phyloP scores from a whole-genome alignment of 2,888 invertebrate species.

The Chorisops tibialis region DNA sequence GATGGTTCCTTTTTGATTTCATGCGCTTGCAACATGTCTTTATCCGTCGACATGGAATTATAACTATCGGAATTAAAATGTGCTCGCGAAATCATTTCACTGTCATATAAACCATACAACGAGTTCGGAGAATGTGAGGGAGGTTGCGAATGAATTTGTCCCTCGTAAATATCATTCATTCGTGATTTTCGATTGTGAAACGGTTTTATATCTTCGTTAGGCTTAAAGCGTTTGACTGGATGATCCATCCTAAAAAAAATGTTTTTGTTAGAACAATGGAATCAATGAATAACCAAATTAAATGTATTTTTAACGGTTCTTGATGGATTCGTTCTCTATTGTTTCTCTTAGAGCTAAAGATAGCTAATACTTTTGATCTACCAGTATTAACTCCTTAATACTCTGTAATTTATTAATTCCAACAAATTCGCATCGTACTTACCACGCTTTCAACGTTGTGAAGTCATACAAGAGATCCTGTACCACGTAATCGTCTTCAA shows the following conservation, averaged over 20 bases:
- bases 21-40: slow-evolving; percentile 39
- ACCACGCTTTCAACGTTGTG: slow-evolving; percentile 80
- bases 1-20: slow-evolving; percentile 66
- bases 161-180: slow-evolving; percentile 59
- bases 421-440: slow-evolving; percentile 43
- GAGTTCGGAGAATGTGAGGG: slow-evolving; percentile 52
- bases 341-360: slow-evolving; percentile 25
- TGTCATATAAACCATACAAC: slow-evolving; percentile 31
- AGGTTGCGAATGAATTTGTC: slow-evolving; percentile 56
- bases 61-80: slow-evolving; percentile 34
- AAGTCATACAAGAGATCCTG: slow-evolving; percentile 86
- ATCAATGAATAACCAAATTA: not conserved
- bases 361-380: slow-evolving; percentile 14
- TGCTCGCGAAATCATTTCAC: not conserved
- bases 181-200: slow-evolving; percentile 44
- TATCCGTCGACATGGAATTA: slow-evolving; percentile 37
- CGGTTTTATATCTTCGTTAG: slow-evolving; percentile 54
- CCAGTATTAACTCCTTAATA: slow-evolving; percentile 1
- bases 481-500: slow-evolving; percentile 76
- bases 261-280: not conserved
- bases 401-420: not conserved
- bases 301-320: not conserved
- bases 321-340: not conserved
- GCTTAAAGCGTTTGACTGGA: slow-evolving; percentile 84
- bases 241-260: slow-evolving; percentile 70